Base-by-base conservation (phyloP, 2,797 vertebrate species). In the Myotis myotis region DNA sequence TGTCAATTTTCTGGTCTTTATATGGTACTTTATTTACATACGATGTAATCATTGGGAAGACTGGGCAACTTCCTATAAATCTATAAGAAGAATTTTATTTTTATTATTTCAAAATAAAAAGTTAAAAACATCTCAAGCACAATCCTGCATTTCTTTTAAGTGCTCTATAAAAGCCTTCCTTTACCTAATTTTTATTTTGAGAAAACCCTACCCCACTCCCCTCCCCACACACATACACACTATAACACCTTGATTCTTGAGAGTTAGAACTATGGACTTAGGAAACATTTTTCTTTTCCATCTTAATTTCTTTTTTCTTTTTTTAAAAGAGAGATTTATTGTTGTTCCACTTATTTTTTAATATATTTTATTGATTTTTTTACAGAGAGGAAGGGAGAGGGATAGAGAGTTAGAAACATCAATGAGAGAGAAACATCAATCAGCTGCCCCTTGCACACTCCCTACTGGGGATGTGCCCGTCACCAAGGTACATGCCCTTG, bases 151-250 rank as follows among this genome's bases (percentile, higher is more conserved):
- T 94, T 82, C 33, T 90, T 87, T 75, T 30, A 84, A 84, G 47
- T 53, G 20, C 11, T 41, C 25, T 74, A 53, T 6, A 57, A 89
- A 89, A 80, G 28, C 33, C 28, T 91, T 93, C 30, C 33, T 82
- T 86, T 90, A 91, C 47, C 38, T 30, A 51, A 41, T 91, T 88
- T 94, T 91, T 91, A 60, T 93, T 92, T 88, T 75, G 28, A 89
- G 41, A 94, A 47, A 38, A 47, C 3, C 25, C 16, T 25, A 71
- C 57, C 17, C 12, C 5, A 10, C 16, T 25, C 66, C 72, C 17
- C 9, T 10, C 16, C 19, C 44, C 44, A 47, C 44, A 72, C 66
- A 22, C 12, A 11, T 41, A 28, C 44, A 70, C 22, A 53, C 44
- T 23, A 15, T 66, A 41, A 85, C 25, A 76, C 79, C 44, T 76